phyloP scores from a whole-genome alignment of 2,113 vertebrate species.

The Peromyscus maniculatus region DNA sequence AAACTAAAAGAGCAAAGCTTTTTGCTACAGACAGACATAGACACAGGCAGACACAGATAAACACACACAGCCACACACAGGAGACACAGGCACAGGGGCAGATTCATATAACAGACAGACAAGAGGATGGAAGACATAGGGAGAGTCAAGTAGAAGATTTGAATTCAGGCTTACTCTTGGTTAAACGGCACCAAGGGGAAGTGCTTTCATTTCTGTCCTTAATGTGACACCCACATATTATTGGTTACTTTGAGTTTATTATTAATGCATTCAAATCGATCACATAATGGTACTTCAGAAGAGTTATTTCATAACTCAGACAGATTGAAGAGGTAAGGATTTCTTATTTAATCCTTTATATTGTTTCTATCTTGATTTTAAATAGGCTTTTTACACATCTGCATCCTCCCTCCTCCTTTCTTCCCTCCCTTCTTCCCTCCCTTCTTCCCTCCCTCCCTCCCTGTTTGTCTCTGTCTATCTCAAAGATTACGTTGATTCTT shows the following conservation, averaged over 20 bases:
- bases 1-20: background rate
- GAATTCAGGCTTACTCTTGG: background rate
- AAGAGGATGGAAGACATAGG: background rate
- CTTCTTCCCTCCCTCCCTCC: background rate
- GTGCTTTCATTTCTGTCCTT: background rate
- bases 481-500: constrained; percentile 8
- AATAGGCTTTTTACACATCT: background rate
- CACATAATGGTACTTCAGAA: constrained; percentile 10
- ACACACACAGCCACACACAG: background rate
- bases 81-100: background rate
- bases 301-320: background rate
- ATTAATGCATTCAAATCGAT: background rate
- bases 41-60: background rate
- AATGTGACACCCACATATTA: background rate
- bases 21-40: background rate
- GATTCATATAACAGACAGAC: background rate
- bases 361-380: constrained; percentile 51
- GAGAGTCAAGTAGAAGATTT: background rate
- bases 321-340: background rate
- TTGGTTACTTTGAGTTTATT: background rate
- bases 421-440: fast-evolving
- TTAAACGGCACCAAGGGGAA: background rate
- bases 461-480: background rate
- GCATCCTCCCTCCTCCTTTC: background rate
- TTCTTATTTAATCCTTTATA: background rate